phyloP scores from a whole-genome alignment of 1,140 invertebrate genomes.

The Orius laevigatus region DNA sequence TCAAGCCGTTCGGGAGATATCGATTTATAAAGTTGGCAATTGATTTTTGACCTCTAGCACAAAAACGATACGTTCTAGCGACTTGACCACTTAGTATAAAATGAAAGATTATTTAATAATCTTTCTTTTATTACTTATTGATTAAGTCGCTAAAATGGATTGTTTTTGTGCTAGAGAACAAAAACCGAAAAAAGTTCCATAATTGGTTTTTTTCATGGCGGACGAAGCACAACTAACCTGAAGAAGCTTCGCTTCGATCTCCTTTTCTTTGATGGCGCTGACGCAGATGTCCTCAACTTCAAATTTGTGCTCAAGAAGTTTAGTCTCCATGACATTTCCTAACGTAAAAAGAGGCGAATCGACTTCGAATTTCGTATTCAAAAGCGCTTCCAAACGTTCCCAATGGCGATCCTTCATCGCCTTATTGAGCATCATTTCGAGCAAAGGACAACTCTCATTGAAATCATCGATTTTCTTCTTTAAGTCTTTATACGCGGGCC shows the following conservation, averaged over 20 bases:
- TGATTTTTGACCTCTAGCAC: too few species aligned
- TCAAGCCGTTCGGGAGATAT: too few species aligned
- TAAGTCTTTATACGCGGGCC: constrained; percentile 72
- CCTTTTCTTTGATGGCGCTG: constrained; percentile 77
- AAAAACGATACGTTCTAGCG: too few species aligned
- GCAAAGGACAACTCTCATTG: constrained; percentile 68
- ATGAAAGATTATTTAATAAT: too few species aligned
- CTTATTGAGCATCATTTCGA: constrained; percentile 79
- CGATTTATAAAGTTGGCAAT: too few species aligned
- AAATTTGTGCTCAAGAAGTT: constrained; percentile 64
- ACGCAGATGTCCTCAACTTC: constrained; percentile 86
- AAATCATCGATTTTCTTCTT: constrained; percentile 84
- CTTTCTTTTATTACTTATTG: too few species aligned
- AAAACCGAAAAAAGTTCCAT: too few species aligned
- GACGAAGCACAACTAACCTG: too few species aligned
- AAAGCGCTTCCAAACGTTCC: constrained; percentile 54
- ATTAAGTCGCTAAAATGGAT: too few species aligned
- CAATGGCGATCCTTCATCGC: constrained; percentile 82
- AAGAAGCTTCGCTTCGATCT: constrained; percentile 78
- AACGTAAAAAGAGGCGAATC: constrained; percentile 63
- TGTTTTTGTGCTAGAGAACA: too few species aligned
- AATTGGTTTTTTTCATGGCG: too few species aligned
- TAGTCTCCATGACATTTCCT: constrained; percentile 66
- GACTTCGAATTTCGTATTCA: constrained; percentile 56
- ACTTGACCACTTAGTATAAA: too few species aligned